Evolutionary conservation across 2,797 vertebrate genomes (phyloP), one percentile per base, ranked within the genome.

Genomic region (Pogonophryne albipinna): DNA sequence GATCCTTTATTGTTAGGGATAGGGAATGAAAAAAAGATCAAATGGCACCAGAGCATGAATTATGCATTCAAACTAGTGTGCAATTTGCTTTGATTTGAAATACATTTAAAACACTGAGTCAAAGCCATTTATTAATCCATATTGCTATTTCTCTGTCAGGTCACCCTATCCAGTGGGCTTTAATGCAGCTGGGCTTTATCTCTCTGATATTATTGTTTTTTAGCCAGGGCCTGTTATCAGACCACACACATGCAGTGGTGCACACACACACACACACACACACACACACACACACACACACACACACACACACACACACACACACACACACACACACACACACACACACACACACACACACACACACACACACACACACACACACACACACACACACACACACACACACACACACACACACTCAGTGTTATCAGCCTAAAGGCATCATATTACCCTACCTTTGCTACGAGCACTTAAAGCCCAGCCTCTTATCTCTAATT

Each of bases 381-480:
- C 23, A 27, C 23, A 4, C 23, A 27, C 23, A 4, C 23, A 27
- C 23, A 27, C 23, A 27, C 23, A 27, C 23, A 27, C 23, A 27
- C 23, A 27, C 0, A 47, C 46, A 49, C 45, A 58, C 34, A 60
- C 42, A 34, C 0, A 66, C 1, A 51, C 1, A 73, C 69, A 79
- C 42, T 65, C 50, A 82, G 44, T 78, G 49, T 84, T 89, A 92
- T 89, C 86, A 79, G 75, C 64, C 66, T 66, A 70, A 79, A 87
- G 84, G 90, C 71, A 91, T 93, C 90, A 87, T 58, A 85, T 94
- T 92, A 90, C 93, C n/a, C 64, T 83, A 84, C 80, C 86, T 85
- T 86, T 70, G 85, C 79, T 83, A 85, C 85, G 88, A 91, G 85
- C 82, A 80, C 84, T 91, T 91, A 92, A 92, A 92, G 85, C 90